Percentiles rank a stretch among this genome's conserved stretches.
Evolutionary conservation across 2,888 invertebrate genomes (phyloP).

Genomic region (Phaedon cochleariae): DNA sequence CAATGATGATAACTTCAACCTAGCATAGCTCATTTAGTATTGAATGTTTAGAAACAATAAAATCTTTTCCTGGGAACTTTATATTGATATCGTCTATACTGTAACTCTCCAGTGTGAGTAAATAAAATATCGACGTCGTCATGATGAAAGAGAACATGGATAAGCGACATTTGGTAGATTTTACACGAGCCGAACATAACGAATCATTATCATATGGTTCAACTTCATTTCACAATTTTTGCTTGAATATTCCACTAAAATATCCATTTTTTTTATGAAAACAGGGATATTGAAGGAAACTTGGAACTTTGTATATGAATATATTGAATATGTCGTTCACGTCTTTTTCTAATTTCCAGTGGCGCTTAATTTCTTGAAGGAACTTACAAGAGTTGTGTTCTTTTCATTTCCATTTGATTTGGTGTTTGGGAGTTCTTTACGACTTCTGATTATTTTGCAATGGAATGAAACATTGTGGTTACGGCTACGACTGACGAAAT

Average conservation of each 20-base stretch:
- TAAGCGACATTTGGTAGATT: slow-evolving; percentile 8
- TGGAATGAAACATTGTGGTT: neutral
- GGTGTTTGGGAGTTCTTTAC: neutral
- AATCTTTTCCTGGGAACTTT: no score
- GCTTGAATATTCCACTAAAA: neutral
- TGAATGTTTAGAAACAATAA: no score
- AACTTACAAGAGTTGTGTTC: neutral
- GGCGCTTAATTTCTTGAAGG: slow-evolving; percentile 1
- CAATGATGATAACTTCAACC: no score
- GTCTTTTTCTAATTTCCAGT: neutral
- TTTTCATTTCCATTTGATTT: neutral
- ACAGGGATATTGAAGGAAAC: neutral
- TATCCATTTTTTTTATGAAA: neutral
- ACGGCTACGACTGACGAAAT: neutral
- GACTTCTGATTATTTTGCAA: slow-evolving; percentile 3
- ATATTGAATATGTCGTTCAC: slow-evolving; percentile 1
- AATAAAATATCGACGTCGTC: no score
- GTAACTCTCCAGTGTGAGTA: no score
- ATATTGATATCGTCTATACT: no score
- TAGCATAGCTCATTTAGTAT: no score
- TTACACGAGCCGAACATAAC: neutral
- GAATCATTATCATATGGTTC: neutral
- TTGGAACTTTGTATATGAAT: neutral
- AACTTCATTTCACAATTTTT: neutral
- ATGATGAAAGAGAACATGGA: no score